Evolutionary conservation across 2,797 vertebrate species (phyloP).

Genomic region (Onychomys arenicola): DNA sequence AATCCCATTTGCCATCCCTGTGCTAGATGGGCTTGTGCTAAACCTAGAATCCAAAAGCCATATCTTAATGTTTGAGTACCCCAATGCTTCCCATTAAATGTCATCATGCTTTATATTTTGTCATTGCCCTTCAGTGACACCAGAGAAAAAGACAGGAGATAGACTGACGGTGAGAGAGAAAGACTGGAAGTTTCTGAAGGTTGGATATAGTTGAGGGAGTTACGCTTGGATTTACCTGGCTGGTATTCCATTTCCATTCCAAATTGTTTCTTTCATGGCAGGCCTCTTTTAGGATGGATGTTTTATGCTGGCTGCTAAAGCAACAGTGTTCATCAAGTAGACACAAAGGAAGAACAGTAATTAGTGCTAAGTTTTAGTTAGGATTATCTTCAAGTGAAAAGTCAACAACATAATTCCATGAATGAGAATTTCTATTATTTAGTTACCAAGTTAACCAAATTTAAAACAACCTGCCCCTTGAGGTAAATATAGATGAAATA

Average conservation of each 20-base stretch:
- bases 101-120: background rate
- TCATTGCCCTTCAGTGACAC: background rate
- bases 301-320: background rate
- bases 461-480: background rate
- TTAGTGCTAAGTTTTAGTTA: background rate
- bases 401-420: conserved; percentile 26
- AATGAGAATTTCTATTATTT: conserved; percentile 14
- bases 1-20: background rate
- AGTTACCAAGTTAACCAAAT: background rate
- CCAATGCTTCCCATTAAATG: background rate
- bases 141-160: background rate
- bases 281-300: background rate
- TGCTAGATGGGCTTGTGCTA: background rate
- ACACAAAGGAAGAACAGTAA: background rate
- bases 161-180: background rate
- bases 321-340: background rate
- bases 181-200: background rate
- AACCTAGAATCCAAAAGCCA: background rate
- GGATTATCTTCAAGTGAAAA: conserved; percentile 22
- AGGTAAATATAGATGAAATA: conserved; percentile 31
- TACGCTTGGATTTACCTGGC: background rate
- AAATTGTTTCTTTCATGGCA: background rate
- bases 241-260: background rate
- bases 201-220: background rate
- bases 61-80: background rate